Evolutionary conservation across 1,140 invertebrate species (phyloP), one percentile per base, ranked within the genome.

Genomic region (Archivesica marissinica): DNA sequence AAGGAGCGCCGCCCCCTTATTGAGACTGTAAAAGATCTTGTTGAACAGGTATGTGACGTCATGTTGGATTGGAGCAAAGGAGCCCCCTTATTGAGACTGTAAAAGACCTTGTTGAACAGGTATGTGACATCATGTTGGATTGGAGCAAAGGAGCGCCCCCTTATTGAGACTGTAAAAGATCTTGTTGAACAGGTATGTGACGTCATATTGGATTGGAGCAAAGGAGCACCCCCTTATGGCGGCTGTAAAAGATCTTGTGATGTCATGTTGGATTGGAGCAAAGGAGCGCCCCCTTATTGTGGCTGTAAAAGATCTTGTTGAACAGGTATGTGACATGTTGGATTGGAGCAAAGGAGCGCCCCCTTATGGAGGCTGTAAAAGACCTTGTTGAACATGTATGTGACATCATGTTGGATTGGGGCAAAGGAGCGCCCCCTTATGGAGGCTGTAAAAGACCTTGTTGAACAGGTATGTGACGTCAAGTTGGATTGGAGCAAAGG

Each of bases 401-500:
- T 41, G n/a, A n/a, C n/a, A n/a, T n/a, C n/a, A n/a, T n/a, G n/a
- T 9, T 91, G 90, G 90, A 52, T 88, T 52, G 74, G 50, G 47
- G 66, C 35, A 52, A 20, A 50, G 35, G 87, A 88, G 35, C 72
- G 66, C 7, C 76, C 87, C 7, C 70, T 89, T 4, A 64, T 87
- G 17, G 82, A 87, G 17, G 41, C 59, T 30, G 59, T 91, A 1
- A 84, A 89, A 59, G 82, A 84, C 13, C 80, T 87, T 47, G 64
- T 86, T 41, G 85, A 86, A 59, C 44, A 81, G 66, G 64, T 80
- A 7, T 47, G 17, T 41, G n/a, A n/a, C n/a, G n/a, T n/a, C n/a
- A n/a, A 87, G 86, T 9, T 91, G 90, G 90, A 52, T 88, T 52
- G 74, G 50, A 54, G 66, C 35, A 52, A 20, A 50, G 35, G 87